Evolutionary conservation across 2,113 vertebrate genomes (phyloP).

Genomic region (Saccopteryx leptura): DNA sequence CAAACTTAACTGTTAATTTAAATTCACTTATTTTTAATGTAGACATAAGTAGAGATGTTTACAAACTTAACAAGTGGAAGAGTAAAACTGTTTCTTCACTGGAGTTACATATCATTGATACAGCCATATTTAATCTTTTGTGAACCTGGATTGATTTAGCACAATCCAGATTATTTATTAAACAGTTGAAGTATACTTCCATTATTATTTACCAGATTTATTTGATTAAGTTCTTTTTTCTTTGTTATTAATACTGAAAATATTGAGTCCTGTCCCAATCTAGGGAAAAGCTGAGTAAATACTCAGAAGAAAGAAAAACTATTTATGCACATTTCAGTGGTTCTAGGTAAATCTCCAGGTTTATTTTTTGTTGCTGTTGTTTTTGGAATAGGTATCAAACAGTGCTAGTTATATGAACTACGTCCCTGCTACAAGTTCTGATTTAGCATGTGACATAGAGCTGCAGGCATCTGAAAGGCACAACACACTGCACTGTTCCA

Average conservation of each 20-base stretch:
- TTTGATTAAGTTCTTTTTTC: constrained; percentile 9
- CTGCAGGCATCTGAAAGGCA: neutral
- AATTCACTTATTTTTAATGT: constrained; percentile 27
- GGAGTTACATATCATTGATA: neutral
- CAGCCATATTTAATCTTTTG: neutral
- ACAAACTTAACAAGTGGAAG: constrained; percentile 3
- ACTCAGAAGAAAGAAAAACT: constrained; percentile 13
- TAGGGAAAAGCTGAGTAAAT: constrained; percentile 14
- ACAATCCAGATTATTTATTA: neutral
- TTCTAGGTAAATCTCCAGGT: constrained; percentile 12
- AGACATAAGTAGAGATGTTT: neutral
- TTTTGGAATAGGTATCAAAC: neutral
- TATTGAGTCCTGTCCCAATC: neutral
- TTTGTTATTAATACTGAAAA: neutral
- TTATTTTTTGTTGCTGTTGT: neutral
- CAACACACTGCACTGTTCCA: neutral
- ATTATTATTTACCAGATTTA: neutral
- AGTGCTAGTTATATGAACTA: neutral
- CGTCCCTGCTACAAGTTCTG: neutral
- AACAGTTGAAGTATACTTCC: neutral
- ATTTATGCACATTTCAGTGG: constrained; percentile 10
- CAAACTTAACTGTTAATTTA: neutral
- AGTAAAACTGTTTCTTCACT: neutral
- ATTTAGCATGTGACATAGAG: neutral
- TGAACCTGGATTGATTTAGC: constrained; percentile 28